Evolutionary conservation across 1,140 invertebrate genomes (phyloP).

Genomic region (Heliconius hermathena): DNA sequence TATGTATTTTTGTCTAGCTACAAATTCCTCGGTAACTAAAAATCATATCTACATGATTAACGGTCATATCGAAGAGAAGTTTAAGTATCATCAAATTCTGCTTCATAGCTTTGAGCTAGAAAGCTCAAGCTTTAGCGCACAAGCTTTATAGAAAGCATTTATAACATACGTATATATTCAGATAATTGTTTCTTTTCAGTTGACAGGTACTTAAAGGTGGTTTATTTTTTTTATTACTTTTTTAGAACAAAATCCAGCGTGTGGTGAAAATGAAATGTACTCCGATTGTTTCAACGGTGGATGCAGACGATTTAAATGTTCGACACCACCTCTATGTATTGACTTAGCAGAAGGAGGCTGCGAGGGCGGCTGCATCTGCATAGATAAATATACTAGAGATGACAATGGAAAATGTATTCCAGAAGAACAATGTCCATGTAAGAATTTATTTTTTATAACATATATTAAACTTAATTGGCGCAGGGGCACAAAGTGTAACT

Average conservation of each 20-base stretch:
- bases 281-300: not conserved
- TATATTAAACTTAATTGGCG: not conserved
- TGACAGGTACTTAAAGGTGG: too few relatives aligned
- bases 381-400: constrained; percentile 14
- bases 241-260: not conserved
- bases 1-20: too few relatives aligned
- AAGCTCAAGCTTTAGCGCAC: too few relatives aligned
- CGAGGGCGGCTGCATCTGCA: constrained; percentile 1
- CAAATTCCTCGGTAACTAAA: too few relatives aligned
- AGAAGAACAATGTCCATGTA: constrained; percentile 16
- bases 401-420: constrained; percentile 18
- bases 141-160: too few relatives aligned
- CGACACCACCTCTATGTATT: not conserved
- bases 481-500: not conserved
- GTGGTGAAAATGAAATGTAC: not conserved
- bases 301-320: not conserved
- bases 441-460: not conserved
- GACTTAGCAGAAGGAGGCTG: not conserved
- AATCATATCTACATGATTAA: too few relatives aligned
- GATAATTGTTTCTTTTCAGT: too few relatives aligned
- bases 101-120: too few relatives aligned
- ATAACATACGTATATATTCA: too few relatives aligned
- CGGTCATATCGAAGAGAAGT: too few relatives aligned
- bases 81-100: too few relatives aligned
- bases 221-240: not conserved